Evolutionary conservation across 2,113 vertebrate species (phyloP), one percentile per base, ranked within the genome.

Genomic region (Nanger granti): DNA sequence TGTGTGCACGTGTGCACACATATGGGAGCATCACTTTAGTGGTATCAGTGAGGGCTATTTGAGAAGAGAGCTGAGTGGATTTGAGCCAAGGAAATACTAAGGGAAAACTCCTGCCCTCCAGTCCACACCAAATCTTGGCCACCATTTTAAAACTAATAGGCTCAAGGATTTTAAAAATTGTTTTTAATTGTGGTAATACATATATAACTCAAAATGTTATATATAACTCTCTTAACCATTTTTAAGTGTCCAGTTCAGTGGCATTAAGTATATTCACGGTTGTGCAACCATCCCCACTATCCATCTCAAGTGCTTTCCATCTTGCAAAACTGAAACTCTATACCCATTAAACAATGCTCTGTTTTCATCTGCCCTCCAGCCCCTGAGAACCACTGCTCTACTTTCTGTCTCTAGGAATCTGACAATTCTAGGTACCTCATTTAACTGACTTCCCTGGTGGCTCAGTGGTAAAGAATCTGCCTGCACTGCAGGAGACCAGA

Each of bases 1-100:
- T 29, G 94, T 4, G 8, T 8, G 7, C 0, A 37, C 2, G 41
- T 2, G 17, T 1, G 3, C 2, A 3, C 0, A 0, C 4, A 15
- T 0, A 8, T 9, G 37, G 49, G 49, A 29, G 6, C 37, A 11
- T 22, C 49, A 5, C 14, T 87, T 14, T 7, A 41, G 52, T 52
- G 69, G 37, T 28, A 41, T 66, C 60, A 18, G 15, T 0, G 44
- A 66, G 59, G 57, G 18, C 66, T 93, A 49, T 49, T 34, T 8
- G n/a, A 93, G 54, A 44, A 55, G 15, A 73, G 37, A 49, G 44
- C 24, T 6, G 17, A 22, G n/a, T 69, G 11, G 47, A 47, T 49
- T 7, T n/a, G 57, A 84, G 62, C 22, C 20, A 49, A 31, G 62
- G 54, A 69, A 66, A 22, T 49, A 44, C 11, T 11, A 20, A 24